phyloP scores from a whole-genome alignment of 2,797 vertebrate genomes.

The Xenentodon cancila region DNA sequence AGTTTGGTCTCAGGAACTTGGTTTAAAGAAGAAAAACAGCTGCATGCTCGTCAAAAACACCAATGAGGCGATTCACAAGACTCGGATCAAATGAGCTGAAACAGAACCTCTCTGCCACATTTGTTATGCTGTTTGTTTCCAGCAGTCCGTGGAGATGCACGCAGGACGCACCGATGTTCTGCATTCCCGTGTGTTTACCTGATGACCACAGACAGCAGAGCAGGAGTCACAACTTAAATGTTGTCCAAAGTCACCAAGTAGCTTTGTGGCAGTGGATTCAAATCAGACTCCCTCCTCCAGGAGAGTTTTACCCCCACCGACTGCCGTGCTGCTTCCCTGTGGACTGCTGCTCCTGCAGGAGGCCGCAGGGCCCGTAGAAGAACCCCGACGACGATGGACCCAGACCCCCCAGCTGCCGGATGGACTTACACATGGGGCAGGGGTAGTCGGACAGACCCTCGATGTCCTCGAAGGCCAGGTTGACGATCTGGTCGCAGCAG shows the following conservation, averaged over 20 bases:
- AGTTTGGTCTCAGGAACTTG: neutral
- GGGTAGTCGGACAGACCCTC: constrained; percentile 85
- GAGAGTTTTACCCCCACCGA: constrained; percentile 57
- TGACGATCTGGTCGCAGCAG: constrained; percentile 85
- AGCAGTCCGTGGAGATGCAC: too few species aligned
- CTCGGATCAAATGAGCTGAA: too few species aligned
- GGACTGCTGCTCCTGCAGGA: constrained; percentile 64
- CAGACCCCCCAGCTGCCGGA: constrained; percentile 73
- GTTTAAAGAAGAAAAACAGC: constrained; percentile 29
- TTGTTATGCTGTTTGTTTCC: too few species aligned
- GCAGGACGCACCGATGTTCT: neutral
- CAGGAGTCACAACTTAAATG: too few species aligned
- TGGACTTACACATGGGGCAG: constrained; percentile 84
- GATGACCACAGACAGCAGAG: constrained; percentile 29
- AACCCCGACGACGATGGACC: constrained; percentile 65
- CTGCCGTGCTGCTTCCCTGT: constrained; percentile 62
- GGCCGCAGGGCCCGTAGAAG: constrained; percentile 62
- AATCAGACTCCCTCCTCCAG: too few species aligned
- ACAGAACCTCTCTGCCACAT: too few species aligned
- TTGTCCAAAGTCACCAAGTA: too few species aligned
- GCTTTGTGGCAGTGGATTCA: constrained; percentile 29
- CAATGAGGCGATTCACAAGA: too few species aligned
- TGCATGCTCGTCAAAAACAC: constrained; percentile 26
- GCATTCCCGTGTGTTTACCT: constrained; percentile 22
- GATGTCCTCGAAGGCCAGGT: constrained; percentile 86